Percentiles rank a stretch among this genome's conserved stretches.
Conservation (phyloP, 2,888 invertebrate genomes). For the Habroteleia sp. region DNA sequence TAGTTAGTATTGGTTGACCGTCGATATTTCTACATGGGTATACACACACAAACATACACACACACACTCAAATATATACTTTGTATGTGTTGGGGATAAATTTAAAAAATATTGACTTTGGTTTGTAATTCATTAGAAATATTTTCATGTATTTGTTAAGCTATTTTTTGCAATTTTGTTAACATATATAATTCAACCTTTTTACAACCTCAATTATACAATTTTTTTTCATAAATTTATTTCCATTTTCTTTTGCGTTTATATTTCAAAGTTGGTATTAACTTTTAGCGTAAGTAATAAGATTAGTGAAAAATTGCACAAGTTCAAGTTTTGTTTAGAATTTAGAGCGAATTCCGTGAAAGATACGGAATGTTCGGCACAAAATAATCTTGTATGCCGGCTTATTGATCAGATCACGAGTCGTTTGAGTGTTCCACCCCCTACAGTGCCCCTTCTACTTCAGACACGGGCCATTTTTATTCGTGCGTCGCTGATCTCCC, state of each 20-base stretch:
- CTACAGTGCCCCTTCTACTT: conserved; percentile 67
- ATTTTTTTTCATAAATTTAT: conserved; percentile 38
- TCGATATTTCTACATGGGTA: no score
- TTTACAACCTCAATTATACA: no score
- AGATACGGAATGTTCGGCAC: conserved; percentile 63
- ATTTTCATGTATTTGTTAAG: no score
- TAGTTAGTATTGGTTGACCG: no score
- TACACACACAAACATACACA: no score
- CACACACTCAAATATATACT: no score
- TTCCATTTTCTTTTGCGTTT: not conserved
- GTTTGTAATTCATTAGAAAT: no score
- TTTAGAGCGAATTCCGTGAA: conserved; percentile 32
- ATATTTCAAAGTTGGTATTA: conserved; percentile 1
- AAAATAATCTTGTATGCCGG: conserved; percentile 75
- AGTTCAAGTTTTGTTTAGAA: conserved; percentile 37
- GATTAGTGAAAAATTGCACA: conserved; percentile 39
- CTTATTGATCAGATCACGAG: conserved; percentile 80
- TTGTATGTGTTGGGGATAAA: no score
- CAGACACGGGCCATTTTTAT: conserved; percentile 78
- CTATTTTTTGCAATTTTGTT: no score
- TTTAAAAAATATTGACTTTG: no score
- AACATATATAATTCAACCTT: no score
- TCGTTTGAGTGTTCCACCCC: conserved; percentile 77
- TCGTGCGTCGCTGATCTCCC: conserved; percentile 72
- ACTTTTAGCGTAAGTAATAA: conserved; percentile 21